Evolutionary conservation across 1,140 invertebrate species (phyloP).

Genomic region (Magallana angulata): DNA sequence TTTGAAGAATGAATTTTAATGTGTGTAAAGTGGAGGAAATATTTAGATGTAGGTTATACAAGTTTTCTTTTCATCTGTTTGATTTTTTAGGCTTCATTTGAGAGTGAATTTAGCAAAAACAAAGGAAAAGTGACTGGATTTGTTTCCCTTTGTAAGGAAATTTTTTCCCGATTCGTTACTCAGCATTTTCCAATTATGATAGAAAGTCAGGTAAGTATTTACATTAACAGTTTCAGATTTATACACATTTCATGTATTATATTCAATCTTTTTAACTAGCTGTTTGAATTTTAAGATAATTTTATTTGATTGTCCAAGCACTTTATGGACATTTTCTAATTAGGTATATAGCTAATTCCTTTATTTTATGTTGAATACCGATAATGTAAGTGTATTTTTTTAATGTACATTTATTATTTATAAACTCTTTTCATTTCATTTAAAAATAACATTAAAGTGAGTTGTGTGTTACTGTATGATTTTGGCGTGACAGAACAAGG

Average conservation of each 20-base stretch:
- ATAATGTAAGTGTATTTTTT: no score
- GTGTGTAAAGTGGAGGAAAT: background rate
- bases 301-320: no score
- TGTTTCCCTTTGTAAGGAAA: constrained; percentile 76
- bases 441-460: no score
- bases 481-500: constrained; percentile 48
- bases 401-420: no score
- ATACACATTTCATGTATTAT: background rate
- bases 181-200: constrained; percentile 72
- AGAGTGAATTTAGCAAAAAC: constrained; percentile 68
- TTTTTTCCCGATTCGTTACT: constrained; percentile 70
- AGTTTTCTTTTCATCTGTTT: background rate
- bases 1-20: background rate
- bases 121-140: constrained; percentile 69
- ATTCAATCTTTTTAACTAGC: no score
- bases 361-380: no score
- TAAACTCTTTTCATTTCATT: no score
- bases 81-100: constrained; percentile 70
- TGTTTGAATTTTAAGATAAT: no score
- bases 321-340: no score
- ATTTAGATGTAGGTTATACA: background rate
- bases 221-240: background rate
- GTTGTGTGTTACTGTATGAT: no score
- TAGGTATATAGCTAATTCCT: no score
- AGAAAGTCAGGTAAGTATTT: constrained; percentile 26